phyloP scores from a whole-genome alignment of 1,140 invertebrate genomes.

The Meteorus sp. region DNA sequence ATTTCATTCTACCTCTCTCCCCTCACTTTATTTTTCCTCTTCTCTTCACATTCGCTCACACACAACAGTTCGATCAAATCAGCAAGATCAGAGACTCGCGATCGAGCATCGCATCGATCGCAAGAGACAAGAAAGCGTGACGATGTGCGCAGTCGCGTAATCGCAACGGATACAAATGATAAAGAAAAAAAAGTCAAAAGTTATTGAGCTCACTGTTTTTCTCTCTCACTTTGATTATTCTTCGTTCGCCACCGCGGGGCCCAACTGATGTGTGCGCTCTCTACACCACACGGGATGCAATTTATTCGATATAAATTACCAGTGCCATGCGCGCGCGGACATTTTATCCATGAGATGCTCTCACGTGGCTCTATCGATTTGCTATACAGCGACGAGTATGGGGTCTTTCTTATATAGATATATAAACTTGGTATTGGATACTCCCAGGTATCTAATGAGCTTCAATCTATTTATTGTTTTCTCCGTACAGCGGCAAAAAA shows the following conservation, averaged over 20 bases:
- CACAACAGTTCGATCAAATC: not conserved
- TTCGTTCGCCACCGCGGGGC: not conserved
- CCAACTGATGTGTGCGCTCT: not conserved
- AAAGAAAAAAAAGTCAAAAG: constrained; percentile 2
- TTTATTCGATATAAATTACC: constrained; percentile 26
- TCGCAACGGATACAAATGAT: constrained; percentile 5
- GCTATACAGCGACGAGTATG: not conserved
- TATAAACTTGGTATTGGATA: too few species aligned
- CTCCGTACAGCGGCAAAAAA: not conserved
- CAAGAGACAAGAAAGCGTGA: constrained; percentile 16
- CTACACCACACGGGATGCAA: constrained; percentile 14
- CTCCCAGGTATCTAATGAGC: constrained; percentile 20
- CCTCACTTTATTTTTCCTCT: not conserved
- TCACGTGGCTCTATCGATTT: constrained; percentile 20
- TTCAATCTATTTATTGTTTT: constrained; percentile 22
- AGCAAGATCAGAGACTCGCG: not conserved
- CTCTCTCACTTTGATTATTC: not conserved
- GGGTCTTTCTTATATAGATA: not conserved
- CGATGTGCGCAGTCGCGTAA: constrained; percentile 24
- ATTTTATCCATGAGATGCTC: not conserved
- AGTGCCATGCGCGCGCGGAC: not conserved
- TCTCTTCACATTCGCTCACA: too few species aligned
- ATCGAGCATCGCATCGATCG: constrained; percentile 1
- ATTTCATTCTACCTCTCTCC: not conserved
- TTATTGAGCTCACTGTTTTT: not conserved